A percentile compares a stretch with the other conserved stretches of the same genome.
Evolutionary conservation across 2,113 vertebrate genomes (phyloP).

Genomic region (Myocastor coypus): DNA sequence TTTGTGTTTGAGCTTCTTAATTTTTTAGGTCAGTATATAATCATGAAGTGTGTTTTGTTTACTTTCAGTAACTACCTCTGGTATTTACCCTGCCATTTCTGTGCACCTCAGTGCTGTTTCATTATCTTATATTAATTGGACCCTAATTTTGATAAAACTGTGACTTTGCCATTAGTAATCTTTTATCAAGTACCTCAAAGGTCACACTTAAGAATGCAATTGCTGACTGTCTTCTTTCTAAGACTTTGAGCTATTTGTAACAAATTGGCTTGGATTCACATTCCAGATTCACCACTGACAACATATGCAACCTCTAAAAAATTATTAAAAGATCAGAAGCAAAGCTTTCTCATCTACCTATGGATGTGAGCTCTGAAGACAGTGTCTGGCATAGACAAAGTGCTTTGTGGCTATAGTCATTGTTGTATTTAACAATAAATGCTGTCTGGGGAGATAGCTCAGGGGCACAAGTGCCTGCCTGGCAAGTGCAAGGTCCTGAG

Average conservation of each 20-base stretch:
- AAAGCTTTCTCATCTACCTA: neutral
- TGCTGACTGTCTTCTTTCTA: neutral
- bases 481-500: too few species aligned
- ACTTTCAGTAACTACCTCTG: slow-evolving; percentile 2
- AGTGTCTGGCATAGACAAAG: neutral
- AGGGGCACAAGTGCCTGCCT: too few species aligned
- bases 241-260: neutral
- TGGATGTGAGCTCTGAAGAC: neutral
- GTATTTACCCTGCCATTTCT: neutral
- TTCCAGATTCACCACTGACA: neutral
- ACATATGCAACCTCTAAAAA: neutral
- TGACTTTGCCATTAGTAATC: neutral
- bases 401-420: neutral
- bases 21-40: neutral
- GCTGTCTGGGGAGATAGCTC: too few species aligned
- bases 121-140: neutral
- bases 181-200: neutral
- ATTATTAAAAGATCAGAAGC: neutral
- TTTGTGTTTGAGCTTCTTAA: neutral
- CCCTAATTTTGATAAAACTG: neutral
- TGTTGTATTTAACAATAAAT: slow-evolving; percentile 12
- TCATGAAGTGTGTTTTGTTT: neutral
- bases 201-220: neutral
- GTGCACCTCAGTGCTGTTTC: neutral
- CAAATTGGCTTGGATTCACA: neutral